Evolutionary conservation across 1,140 invertebrate species (phyloP), one percentile per base, ranked within the genome.

Genomic region (Anastrepha obliqua): DNA sequence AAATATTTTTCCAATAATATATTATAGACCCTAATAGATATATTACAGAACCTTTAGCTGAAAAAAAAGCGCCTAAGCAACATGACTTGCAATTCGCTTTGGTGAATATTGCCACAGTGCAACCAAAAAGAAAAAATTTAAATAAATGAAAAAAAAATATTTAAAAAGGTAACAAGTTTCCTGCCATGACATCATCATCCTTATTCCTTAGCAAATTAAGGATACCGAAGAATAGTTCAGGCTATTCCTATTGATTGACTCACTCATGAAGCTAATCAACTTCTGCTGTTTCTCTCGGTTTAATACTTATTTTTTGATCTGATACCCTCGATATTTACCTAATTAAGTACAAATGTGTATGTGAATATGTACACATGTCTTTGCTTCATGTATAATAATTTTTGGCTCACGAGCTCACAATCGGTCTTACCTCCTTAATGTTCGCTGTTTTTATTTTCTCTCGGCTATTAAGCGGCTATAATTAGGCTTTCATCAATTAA

Each of bases 401-500:
- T 5, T n/a, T 3, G 51, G 8, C 60, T 62, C 8, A 17, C 15
- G 15, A 62, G 55, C 39, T 20, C 65, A 15, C 15, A n/a, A 44
- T 74, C 44, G 44, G 67, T 42, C 3, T 15, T 74, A 42, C 1
- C 67, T 74, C 7, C 42, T 44, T 74, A 42, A 17, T 74, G 13
- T 39, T 74, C 6, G 17, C 8, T 47, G 67, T 74, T 74, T 74
- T 74, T 47, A 74, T n/a, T 47, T 74, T 74, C 42, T 74, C 42
- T 74, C 13, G 42, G 15, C 42, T 44, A 70, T 70, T 44, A 70
- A 15, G 3, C 67, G 67, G 6, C 67, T 74, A 74, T 47, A 47
- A 74, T 74, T 74, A 74, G 67, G 67, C 67, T 74, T 74, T 74
- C 67, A 74, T 42, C 67, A 74, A 47, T 74, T 74, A 74, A 74